Conservation (phyloP, 1,140 invertebrate species). For the Ptiloglossa arizonensis region DNA sequence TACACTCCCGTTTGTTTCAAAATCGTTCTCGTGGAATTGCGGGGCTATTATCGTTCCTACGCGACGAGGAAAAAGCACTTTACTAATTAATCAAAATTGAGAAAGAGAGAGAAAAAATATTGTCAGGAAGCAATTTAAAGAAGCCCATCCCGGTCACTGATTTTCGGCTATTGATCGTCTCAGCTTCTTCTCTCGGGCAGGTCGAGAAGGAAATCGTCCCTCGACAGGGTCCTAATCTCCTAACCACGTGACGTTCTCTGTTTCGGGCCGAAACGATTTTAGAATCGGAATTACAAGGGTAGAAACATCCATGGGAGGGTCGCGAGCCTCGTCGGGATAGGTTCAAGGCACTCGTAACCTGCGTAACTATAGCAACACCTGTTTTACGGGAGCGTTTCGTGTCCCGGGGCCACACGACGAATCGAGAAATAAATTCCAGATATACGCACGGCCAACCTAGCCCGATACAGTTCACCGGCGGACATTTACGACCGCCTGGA, state of each 20-base stretch:
- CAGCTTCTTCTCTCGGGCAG: too few relatives aligned
- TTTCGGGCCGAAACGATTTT: slow-evolving; percentile 18
- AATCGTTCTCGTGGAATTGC: neutral
- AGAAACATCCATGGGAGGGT: slow-evolving; percentile 1
- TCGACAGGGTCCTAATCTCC: neutral
- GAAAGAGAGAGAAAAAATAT: too few relatives aligned
- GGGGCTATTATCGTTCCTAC: neutral
- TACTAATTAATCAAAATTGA: too few relatives aligned
- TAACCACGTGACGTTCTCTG: neutral
- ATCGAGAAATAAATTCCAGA: slow-evolving; percentile 58
- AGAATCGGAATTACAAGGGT: slow-evolving; percentile 33
- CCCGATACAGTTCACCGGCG: slow-evolving; percentile 26
- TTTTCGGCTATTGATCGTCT: too few relatives aligned
- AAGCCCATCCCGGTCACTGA: slow-evolving; percentile 5
- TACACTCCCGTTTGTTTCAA: too few relatives aligned
- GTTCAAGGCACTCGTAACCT: slow-evolving; percentile 40
- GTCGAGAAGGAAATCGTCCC: neutral
- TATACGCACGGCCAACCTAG: slow-evolving; percentile 19
- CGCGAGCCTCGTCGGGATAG: neutral
- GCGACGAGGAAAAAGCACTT: neutral
- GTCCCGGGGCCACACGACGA: slow-evolving; percentile 10
- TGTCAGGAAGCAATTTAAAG: slow-evolving; percentile 5
- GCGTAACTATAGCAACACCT: slow-evolving; percentile 52
- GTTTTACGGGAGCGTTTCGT: slow-evolving; percentile 46
- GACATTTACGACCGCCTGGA: slow-evolving; percentile 53